Evolutionary conservation across 2,797 vertebrate genomes (phyloP).

Genomic region (Vespertilio murinus): DNA sequence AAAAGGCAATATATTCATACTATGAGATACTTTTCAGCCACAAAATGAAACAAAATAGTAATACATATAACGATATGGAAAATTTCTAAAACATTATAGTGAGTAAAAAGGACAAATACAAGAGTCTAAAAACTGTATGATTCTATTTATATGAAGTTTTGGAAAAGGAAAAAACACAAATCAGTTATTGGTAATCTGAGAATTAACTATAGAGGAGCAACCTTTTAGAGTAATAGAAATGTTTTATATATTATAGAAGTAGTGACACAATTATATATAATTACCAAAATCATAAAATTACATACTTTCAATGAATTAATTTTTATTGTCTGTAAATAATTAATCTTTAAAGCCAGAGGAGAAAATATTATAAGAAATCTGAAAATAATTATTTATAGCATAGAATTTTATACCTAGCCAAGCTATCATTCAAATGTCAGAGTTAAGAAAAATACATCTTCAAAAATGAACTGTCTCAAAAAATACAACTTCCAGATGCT

Average conservation of each 20-base stretch:
- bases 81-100: not conserved
- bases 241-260: not conserved
- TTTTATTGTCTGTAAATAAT: not conserved
- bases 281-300: not conserved
- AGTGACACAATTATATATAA: not conserved
- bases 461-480: not conserved
- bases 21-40: not conserved
- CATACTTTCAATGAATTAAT: not conserved
- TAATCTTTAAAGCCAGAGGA: not conserved
- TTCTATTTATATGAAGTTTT: not conserved
- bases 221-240: not conserved
- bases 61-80: not conserved
- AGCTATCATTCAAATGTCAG: not conserved
- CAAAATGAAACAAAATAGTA: not conserved
- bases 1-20: not conserved
- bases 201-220: not conserved
- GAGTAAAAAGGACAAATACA: not conserved
- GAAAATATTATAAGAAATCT: not conserved
- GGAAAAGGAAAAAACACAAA: not conserved
- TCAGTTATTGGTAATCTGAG: not conserved
- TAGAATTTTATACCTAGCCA: conserved; percentile 56
- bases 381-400: not conserved
- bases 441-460: not conserved
- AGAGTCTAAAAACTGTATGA: not conserved
- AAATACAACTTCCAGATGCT: not conserved